These are phyloP conservation scores for Emydoidea blandingii DNA, from an alignment of 2,797 vertebrate species.

Conservation along the genomic window DNA sequence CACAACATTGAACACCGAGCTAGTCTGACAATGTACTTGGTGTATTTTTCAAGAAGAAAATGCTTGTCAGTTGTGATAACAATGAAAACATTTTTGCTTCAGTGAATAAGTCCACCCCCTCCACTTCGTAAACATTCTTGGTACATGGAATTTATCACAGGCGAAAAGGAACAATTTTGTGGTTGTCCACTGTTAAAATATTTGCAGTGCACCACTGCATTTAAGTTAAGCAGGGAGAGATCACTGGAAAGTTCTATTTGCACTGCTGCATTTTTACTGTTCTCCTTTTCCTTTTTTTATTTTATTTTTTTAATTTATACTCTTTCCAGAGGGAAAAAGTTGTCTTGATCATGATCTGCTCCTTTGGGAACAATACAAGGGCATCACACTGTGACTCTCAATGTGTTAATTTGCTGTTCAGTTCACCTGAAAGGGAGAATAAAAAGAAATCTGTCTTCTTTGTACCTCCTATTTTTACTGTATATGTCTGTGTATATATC, in stretches of 20 bases:
- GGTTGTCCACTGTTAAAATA: neutral
- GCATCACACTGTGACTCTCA: slow-evolving; percentile 43
- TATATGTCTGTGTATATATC: neutral
- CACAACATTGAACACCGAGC: neutral
- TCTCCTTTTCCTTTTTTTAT: neutral
- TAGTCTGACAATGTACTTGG: neutral
- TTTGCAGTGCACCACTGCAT: neutral
- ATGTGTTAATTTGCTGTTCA: slow-evolving; percentile 37
- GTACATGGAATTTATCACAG: neutral
- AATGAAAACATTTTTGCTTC: neutral
- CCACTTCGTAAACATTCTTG: neutral
- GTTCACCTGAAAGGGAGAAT: slow-evolving; percentile 30
- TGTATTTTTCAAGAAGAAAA: neutral
- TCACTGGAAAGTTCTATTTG: neutral
- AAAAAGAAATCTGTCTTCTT: slow-evolving; percentile 29
- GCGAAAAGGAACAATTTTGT: neutral
- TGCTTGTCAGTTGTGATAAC: neutral
- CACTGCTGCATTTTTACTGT: neutral
- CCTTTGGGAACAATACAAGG: slow-evolving; percentile 33
- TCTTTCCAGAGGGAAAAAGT: slow-evolving; percentile 60
- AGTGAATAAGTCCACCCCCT: rapidly evolving
- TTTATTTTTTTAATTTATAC: slow-evolving; percentile 51
- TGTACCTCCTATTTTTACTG: neutral
- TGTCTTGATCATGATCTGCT: slow-evolving; percentile 37
- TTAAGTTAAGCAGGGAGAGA: neutral